Percentiles rank a stretch among this genome's conserved stretches.
Conservation (phyloP, 2,888 invertebrate genomes). For the Augiades crinisus region DNA sequence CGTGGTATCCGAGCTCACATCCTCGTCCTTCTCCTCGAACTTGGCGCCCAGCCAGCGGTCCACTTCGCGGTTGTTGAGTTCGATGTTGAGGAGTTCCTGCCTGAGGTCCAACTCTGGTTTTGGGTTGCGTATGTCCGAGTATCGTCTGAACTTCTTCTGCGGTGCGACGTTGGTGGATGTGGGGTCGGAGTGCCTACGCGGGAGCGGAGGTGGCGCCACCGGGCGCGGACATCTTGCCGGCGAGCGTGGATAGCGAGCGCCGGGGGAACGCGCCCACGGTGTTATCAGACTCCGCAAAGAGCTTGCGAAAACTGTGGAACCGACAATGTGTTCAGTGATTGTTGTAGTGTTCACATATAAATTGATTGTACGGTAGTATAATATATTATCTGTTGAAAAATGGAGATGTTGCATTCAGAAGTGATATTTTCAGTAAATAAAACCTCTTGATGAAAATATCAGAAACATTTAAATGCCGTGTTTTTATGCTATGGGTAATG, state of each 20-base stretch:
- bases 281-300: conserved; percentile 91
- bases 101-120: conserved; percentile 56
- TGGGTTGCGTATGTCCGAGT: conserved; percentile 47
- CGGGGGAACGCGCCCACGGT: conserved; percentile 89
- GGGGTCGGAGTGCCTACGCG: conserved; percentile 64
- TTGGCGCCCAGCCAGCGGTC: conserved; percentile 62
- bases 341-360: too few relatives aligned
- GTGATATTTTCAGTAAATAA: too few relatives aligned
- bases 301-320: conserved; percentile 89
- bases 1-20: conserved; percentile 26
- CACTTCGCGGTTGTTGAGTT: conserved; percentile 56
- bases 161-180: conserved; percentile 31
- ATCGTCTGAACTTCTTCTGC: conserved; percentile 38
- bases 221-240: conserved; percentile 86
- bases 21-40: conserved; percentile 49
- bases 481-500: too few relatives aligned
- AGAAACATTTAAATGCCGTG: too few relatives aligned
- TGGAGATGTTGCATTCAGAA: too few relatives aligned
- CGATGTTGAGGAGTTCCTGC: conserved; percentile 59
- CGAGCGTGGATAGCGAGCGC: conserved; percentile 88
- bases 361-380: too few relatives aligned
- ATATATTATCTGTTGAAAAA: too few relatives aligned
- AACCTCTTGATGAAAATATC: too few relatives aligned
- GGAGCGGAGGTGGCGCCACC: conserved; percentile 61
- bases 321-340: conserved; percentile 25